Percentiles rank a stretch among this genome's conserved stretches.
Conservation (phyloP, 2,797 vertebrate species). For the Podargus strigoides region DNA sequence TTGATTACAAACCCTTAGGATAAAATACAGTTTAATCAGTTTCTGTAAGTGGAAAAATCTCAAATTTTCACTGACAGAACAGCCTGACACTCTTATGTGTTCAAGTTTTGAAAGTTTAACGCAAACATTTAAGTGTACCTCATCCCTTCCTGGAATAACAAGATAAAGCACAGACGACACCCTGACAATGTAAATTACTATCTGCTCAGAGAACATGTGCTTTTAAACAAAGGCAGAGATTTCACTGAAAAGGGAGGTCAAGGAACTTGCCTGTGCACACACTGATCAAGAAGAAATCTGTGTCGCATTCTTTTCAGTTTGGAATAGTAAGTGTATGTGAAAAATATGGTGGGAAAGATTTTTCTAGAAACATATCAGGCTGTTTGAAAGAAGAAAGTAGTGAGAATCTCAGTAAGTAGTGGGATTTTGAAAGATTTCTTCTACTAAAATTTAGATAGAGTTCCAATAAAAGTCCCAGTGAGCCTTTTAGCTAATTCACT, state of each 20-base stretch:
- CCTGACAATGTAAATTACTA: background rate
- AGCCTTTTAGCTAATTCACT: background rate
- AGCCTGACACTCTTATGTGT: background rate
- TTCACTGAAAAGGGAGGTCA: background rate
- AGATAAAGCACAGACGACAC: background rate
- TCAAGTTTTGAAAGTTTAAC: background rate
- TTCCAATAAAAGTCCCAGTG: fast-evolving
- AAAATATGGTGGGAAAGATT: background rate
- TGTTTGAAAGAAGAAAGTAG: background rate
- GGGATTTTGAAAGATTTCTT: background rate
- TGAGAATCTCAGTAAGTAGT: background rate
- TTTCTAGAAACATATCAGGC: background rate
- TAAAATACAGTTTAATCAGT: background rate
- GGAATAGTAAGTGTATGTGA: background rate
- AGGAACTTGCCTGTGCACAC: background rate
- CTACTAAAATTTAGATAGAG: background rate
- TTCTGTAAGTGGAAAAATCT: background rate
- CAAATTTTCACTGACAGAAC: background rate
- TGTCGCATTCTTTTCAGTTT: background rate
- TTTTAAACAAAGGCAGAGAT: conserved; percentile 13
- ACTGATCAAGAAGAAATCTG: background rate
- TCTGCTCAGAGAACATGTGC: background rate
- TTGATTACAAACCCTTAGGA: background rate
- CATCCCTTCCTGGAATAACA: background rate
- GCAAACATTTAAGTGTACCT: background rate